Base-by-base conservation (phyloP, 1,140 invertebrate species). In the Brachionus koreanus region DNA sequence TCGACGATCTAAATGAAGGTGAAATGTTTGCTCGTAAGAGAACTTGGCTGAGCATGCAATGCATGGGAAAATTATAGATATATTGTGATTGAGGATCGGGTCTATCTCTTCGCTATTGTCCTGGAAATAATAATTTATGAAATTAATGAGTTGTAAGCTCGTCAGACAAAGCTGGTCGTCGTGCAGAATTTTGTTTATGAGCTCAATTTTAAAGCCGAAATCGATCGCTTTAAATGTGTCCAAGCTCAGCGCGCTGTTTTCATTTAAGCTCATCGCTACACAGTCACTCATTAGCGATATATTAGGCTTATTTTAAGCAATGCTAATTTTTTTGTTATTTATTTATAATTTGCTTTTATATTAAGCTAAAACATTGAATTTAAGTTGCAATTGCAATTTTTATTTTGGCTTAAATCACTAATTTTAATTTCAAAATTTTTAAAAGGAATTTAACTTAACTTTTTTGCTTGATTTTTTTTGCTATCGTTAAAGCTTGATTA, bases 51-150 rank as follows among this genome's bases (percentile, higher is more conserved):
- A 74, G 39, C 69, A 74, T 1, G 69, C 69, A 13, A 74, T 46
- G 42, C 69, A 74, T 49, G 69, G 69, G 43, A 74, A 74, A 13
- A 42, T 25, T 12, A 74, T 74, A 46, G 69, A 74, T n/a, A 74
- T 23, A 10, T 46, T 46, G 19, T 46, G 25, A 16, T 23, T 12
- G n/a, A 19, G 10, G 19, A 37, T 13, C 3, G 39, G 39, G 19
- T 74, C 42, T 7, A 19, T 19, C 7, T 43, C 39, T 25, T 23
- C 16, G 5, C 9, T 35, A 7, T n/a, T 33, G 19, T 74, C 69
- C 3, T 29, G 19, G 25, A 74, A 74, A 10, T 74, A 74, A 19
- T 74, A 74, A 19, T 74, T 74, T 25, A 74, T 23, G 43, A 74
- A 74, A 19, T 74, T 74, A 25, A 74, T 74, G 4, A 74, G 43